These are phyloP conservation scores for Platerodrilus igneus DNA, from an alignment of 2,888 invertebrate genomes.

Conservation along the genomic window DNA sequence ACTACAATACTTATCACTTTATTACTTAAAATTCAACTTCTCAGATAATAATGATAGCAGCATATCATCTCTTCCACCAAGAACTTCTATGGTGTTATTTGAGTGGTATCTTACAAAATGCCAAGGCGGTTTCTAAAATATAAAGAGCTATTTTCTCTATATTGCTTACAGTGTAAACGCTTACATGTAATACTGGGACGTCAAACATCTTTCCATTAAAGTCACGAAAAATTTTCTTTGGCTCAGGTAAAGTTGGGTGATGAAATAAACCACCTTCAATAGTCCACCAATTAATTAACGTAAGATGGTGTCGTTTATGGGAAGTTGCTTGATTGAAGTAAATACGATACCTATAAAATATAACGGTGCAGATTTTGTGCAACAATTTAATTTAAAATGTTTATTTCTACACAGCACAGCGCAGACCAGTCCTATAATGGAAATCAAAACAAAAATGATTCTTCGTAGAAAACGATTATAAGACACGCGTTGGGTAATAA, in stretches of 20 bases:
- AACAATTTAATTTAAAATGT: too few relatives aligned
- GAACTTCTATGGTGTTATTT: constrained; percentile 55
- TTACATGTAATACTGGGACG: constrained; percentile 70
- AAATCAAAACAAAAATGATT: too few relatives aligned
- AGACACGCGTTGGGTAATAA: too few relatives aligned
- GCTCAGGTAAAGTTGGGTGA: constrained; percentile 61
- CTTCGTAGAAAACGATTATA: too few relatives aligned
- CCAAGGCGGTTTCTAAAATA: constrained; percentile 65
- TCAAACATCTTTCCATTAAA: constrained; percentile 61
- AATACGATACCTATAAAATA: constrained; percentile 57
- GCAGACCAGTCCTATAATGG: too few relatives aligned
- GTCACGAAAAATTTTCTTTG: constrained; percentile 59
- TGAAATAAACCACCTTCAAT: constrained; percentile 57
- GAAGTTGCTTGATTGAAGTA: constrained; percentile 70
- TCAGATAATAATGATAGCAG: constrained; percentile 58
- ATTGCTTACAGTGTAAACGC: constrained; percentile 27
- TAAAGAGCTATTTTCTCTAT: constrained; percentile 6
- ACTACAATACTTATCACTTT: too few relatives aligned
- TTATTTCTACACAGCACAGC: too few relatives aligned
- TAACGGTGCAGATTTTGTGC: too few relatives aligned
- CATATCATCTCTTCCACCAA: constrained; percentile 70
- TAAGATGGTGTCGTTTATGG: constrained; percentile 54
- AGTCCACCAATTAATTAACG: constrained; percentile 71
- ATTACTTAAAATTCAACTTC: constrained; percentile 66
- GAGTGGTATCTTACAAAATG: constrained; percentile 66